Evolutionary conservation across 2,888 invertebrate species (phyloP), one percentile per base, ranked within the genome.

Genomic region (Agelastica alni): DNA sequence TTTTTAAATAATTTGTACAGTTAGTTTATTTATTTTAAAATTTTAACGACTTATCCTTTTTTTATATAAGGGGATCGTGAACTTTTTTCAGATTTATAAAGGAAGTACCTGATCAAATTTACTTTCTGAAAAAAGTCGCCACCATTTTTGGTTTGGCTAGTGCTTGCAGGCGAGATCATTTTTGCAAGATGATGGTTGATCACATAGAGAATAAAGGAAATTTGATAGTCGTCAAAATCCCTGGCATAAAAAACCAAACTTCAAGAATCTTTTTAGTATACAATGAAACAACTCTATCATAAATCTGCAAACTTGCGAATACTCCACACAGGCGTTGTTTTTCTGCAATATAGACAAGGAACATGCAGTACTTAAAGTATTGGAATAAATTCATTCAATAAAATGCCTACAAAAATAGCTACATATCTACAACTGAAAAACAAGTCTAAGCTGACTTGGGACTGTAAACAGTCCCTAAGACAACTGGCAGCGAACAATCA

Each of bases 81-180:
- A n/a, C n/a, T n/a, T n/a, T n/a, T n/a, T n/a, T n/a, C n/a, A n/a
- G n/a, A n/a, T n/a, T n/a, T n/a, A n/a, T n/a, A n/a, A n/a, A n/a
- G n/a, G 22, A 22, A 22, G 22, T 6, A 22, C 22, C 22, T 32
- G 22, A 34, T 36, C 43, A 39, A 14, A 17, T 39, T 5, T 14
- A 39, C 18, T 14, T 39, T 39, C 14, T 39, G n/a, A 17, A 12
- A 16, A 39, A 12, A 39, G 17, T 39, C 18, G 39, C 14, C 39
- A 39, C 39, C 14, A 39, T 39, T 39, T 39, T 39, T 13, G 39
- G 39, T 4, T 16, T 39, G 18, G 39, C 39, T 14, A 14, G 39
- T 14, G 5, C 39, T 14, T 39, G 39, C 39, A 39, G 39, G 18
- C 14, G 39, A 4, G 9, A 39, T 16, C 13, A 39, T 5, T n/a